phyloP scores from a whole-genome alignment of 2,797 vertebrate species.

The Anniella stebbinsi region DNA sequence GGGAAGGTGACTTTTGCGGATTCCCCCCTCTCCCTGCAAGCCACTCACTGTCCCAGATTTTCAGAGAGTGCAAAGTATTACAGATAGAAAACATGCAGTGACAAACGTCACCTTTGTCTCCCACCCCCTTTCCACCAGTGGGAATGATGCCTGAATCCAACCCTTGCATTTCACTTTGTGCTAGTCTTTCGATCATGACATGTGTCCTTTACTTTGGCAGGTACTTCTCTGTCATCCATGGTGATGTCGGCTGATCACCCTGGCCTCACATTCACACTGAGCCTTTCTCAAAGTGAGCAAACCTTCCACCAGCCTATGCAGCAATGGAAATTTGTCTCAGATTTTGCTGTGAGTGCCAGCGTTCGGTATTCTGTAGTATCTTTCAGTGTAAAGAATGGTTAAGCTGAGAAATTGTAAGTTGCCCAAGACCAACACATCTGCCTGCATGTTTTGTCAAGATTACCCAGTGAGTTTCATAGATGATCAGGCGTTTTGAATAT shows the following conservation, averaged over 20 bases:
- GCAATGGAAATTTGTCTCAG: conserved; percentile 88
- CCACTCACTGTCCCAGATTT: neutral
- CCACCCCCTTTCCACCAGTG: neutral
- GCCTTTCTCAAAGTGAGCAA: conserved; percentile 83
- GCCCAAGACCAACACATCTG: neutral
- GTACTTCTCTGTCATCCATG: conserved; percentile 83
- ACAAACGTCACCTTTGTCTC: neutral
- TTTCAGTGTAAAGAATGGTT: neutral
- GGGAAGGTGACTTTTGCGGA: neutral
- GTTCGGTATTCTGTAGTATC: neutral
- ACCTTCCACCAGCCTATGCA: conserved; percentile 89
- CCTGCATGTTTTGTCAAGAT: neutral
- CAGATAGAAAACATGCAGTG: neutral
- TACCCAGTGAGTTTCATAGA: neutral
- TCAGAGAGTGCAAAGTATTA: neutral
- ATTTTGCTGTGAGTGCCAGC: conserved; percentile 84
- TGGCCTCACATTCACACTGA: conserved; percentile 85
- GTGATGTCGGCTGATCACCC: conserved; percentile 87
- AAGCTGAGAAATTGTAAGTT: neutral
- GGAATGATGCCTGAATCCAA: neutral
- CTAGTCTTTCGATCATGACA: neutral
- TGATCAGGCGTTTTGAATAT: neutral
- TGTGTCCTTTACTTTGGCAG: conserved; percentile 68
- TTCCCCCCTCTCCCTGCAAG: neutral
- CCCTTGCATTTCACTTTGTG: neutral